A percentile compares a stretch with the other conserved stretches of the same genome.
These are phyloP conservation scores for Gobiocypris rarus DNA, from an alignment of 2,113 vertebrate species.

Conservation along the genomic window DNA sequence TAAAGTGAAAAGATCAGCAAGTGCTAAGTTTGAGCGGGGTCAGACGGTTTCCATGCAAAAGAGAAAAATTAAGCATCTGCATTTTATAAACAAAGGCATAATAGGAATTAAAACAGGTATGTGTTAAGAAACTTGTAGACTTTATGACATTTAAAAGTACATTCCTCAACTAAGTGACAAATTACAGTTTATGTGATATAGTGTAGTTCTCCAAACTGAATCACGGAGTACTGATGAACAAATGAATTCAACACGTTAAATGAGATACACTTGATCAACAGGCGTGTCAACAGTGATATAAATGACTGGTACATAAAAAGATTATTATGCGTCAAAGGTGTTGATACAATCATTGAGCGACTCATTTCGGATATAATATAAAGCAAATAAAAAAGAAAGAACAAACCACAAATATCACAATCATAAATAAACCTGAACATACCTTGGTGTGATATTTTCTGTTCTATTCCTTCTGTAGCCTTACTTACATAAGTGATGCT, in stretches of 20 bases:
- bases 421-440: slow-evolving; percentile 4
- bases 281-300: no score
- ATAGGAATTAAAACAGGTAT: background rate
- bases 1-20: background rate
- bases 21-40: background rate
- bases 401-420: background rate
- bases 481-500: background rate
- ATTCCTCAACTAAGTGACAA: background rate
- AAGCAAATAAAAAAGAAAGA: background rate
- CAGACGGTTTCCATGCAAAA: background rate
- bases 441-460: background rate
- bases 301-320: background rate
- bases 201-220: background rate
- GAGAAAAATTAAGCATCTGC: background rate
- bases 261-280: background rate
- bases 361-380: background rate
- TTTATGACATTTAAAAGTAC: background rate
- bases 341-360: background rate
- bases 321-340: background rate
- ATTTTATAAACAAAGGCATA: background rate
- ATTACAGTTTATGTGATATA: background rate
- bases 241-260: background rate
- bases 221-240: background rate
- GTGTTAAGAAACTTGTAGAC: background rate
- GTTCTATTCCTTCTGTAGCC: background rate